Evolutionary conservation across 2,113 vertebrate species (phyloP).

Genomic region (Tenrec ecaudatus): DNA sequence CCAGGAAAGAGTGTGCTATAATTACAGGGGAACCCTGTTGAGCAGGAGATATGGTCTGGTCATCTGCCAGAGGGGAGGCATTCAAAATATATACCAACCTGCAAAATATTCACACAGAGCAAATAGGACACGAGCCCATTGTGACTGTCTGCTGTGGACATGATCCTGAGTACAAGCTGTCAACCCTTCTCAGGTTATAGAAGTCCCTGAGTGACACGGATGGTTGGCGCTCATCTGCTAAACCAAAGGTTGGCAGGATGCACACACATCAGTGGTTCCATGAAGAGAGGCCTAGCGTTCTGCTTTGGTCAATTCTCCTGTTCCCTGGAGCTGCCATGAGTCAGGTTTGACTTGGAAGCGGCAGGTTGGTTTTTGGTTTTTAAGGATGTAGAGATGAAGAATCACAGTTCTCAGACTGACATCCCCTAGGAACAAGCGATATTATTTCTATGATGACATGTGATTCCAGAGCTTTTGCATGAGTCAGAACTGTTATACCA

Average conservation of each 20-base stretch:
- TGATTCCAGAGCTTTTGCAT: not conserved
- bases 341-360: too few species aligned
- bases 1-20: not conserved
- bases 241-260: not conserved
- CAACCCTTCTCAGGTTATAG: not conserved
- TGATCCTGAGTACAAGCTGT: not conserved
- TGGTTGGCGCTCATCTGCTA: not conserved
- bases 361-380: not conserved
- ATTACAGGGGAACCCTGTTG: not conserved
- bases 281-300: not conserved
- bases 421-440: not conserved
- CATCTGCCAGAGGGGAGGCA: not conserved
- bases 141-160: too few species aligned
- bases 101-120: not conserved
- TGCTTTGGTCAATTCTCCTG: not conserved
- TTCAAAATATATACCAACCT: not conserved
- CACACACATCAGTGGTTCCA: not conserved
- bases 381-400: not conserved
- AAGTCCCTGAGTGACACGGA: not conserved
- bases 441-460: not conserved
- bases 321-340: not conserved
- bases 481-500: not conserved
- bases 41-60: not conserved
- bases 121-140: not conserved
- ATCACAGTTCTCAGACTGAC: not conserved